A percentile compares a stretch with the other conserved stretches of the same genome.
Evolutionary conservation across 2,797 vertebrate species (phyloP).

Genomic region (Notolepis coatsorum): DNA sequence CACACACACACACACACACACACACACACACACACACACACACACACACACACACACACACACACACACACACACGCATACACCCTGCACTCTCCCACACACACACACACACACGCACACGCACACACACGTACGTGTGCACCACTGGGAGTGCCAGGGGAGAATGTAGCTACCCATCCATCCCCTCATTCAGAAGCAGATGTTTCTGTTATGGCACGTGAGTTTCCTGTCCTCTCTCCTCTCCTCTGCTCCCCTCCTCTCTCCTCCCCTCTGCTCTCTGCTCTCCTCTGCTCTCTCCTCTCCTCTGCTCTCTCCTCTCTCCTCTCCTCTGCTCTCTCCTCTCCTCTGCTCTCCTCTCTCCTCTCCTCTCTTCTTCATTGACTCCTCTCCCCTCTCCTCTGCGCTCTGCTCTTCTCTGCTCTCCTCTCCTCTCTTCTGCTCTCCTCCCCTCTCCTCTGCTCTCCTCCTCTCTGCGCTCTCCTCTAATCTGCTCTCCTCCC

Average conservation of each 20-base stretch:
- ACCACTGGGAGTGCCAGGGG: conserved; percentile 8
- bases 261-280: too few relatives aligned
- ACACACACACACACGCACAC: not conserved
- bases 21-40: not conserved
- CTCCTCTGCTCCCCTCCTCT: conserved; percentile 53
- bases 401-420: not conserved
- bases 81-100: too few relatives aligned
- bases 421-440: not conserved
- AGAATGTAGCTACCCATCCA: conserved; percentile 20
- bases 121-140: not conserved
- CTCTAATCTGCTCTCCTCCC: too few relatives aligned
- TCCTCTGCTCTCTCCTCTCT: not conserved
- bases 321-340: not conserved
- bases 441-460: not conserved
- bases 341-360: conserved; percentile 12
- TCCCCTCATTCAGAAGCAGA: conserved; percentile 54
- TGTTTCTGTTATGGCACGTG: conserved; percentile 46
- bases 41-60: not conserved
- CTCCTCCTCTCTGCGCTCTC: too few relatives aligned
- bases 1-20: not conserved
- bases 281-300: conserved; percentile 21
- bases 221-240: not conserved
- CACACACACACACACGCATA: too few relatives aligned
- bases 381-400: not conserved
- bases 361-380: conserved; percentile 16